phyloP scores from a whole-genome alignment of 2,113 vertebrate species.

The Pogona vitticeps region DNA sequence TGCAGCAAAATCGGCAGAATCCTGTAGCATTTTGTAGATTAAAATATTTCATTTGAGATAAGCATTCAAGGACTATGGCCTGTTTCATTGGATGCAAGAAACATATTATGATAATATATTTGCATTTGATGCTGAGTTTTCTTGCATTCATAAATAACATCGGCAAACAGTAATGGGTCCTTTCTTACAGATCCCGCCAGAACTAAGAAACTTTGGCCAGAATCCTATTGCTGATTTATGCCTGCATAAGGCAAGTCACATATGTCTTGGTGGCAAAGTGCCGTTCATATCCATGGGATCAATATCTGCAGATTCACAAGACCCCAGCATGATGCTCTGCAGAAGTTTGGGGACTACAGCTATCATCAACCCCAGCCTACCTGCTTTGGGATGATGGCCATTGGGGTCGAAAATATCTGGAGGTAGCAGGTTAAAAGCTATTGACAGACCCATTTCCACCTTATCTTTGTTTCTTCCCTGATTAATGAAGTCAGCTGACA shows the following conservation, averaged over 20 bases:
- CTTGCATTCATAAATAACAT: background rate
- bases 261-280: too few species aligned
- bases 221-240: too few species aligned
- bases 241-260: too few species aligned
- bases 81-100: background rate
- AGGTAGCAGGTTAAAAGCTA: background rate
- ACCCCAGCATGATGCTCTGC: background rate
- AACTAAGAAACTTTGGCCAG: too few species aligned
- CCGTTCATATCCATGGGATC: too few species aligned
- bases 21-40: too few species aligned
- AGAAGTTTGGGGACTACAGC: background rate
- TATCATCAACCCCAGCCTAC: background rate
- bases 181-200: background rate
- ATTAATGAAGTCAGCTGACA: background rate
- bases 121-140: background rate
- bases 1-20: too few species aligned
- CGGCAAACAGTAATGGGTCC: background rate
- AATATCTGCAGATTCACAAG: too few species aligned
- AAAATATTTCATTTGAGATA: too few species aligned
- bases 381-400: background rate
- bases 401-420: background rate
- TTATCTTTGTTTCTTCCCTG: background rate
- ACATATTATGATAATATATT: background rate
- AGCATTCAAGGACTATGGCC: background rate
- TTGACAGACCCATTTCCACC: background rate